Evolutionary conservation across 2,888 invertebrate genomes (phyloP).

Genomic region (Homarus gammarus): DNA sequence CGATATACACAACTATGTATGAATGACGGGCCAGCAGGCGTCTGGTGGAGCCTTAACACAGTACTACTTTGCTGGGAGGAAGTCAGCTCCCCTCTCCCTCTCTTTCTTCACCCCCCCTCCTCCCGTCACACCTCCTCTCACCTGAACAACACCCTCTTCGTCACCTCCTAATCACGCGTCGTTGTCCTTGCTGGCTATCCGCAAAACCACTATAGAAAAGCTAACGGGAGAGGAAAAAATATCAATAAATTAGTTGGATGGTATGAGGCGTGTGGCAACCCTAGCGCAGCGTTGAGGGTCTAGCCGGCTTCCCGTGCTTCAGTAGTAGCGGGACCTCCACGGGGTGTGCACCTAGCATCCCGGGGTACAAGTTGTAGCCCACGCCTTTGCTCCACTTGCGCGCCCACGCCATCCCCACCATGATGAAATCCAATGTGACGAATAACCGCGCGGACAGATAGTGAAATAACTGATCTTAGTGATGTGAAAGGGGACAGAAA

Average conservation of each 20-base stretch:
- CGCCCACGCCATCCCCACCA: background rate
- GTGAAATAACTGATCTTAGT: background rate
- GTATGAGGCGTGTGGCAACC: conserved; percentile 46
- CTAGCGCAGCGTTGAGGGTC: conserved; percentile 14
- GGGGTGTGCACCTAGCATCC: conserved; percentile 8
- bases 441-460: background rate
- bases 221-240: conserved; percentile 33
- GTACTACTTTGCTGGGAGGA: conserved; percentile 32
- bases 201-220: conserved; percentile 7
- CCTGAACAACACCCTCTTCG: conserved; percentile 7
- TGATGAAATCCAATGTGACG: background rate
- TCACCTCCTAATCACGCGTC: background rate
- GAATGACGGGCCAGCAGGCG: background rate
- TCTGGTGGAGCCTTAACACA: conserved; percentile 14
- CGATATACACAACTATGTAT: background rate
- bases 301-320: conserved; percentile 32
- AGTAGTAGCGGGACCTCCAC: conserved; percentile 45
- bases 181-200: conserved; percentile 8
- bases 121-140: conserved; percentile 6
- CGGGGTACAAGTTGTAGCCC: background rate
- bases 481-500: background rate
- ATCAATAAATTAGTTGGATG: conserved; percentile 42
- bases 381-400: conserved; percentile 7
- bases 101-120: too few species aligned
- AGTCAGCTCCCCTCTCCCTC: background rate